Evolutionary conservation across 30 jellyfish, hydroid and myxozoan species (phyloP).

Genomic region (Cassiopea andromeda): DNA sequence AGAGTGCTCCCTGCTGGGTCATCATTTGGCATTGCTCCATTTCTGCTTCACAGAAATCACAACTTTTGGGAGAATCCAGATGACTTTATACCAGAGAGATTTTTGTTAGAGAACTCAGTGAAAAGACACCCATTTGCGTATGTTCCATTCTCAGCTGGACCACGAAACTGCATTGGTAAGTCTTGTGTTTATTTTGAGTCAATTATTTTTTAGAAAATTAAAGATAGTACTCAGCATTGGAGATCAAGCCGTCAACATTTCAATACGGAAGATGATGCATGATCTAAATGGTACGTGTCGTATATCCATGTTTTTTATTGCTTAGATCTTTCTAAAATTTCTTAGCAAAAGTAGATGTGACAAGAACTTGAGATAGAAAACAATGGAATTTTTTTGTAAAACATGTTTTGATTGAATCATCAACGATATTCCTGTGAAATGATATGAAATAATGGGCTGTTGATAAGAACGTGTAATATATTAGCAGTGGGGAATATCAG

Average conservation of each 20-base stretch:
- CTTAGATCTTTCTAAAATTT: too few species aligned
- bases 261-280: not conserved
- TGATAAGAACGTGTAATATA: too few species aligned
- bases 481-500: too few species aligned
- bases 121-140: conserved; percentile 80
- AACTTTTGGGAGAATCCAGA: conserved; percentile 82
- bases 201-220: too few species aligned
- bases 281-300: too few species aligned
- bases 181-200: not conserved
- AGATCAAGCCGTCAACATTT: not conserved
- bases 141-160: conserved; percentile 98
- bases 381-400: too few species aligned
- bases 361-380: too few species aligned
- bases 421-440: too few species aligned
- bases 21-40: conserved; percentile 56
- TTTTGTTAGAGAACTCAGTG: conserved; percentile 61
- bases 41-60: conserved; percentile 76
- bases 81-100: conserved; percentile 90
- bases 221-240: not conserved
- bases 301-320: too few species aligned
- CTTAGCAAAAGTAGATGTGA: too few species aligned
- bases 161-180: conserved; percentile 96
- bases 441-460: too few species aligned
- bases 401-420: too few species aligned
- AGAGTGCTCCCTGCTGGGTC: conserved; percentile 69